Percentiles rank a stretch among this genome's conserved stretches.
These are phyloP conservation scores for Doris montereyensis DNA, from an alignment of 2,888 invertebrate genomes.

Conservation along the genomic window DNA sequence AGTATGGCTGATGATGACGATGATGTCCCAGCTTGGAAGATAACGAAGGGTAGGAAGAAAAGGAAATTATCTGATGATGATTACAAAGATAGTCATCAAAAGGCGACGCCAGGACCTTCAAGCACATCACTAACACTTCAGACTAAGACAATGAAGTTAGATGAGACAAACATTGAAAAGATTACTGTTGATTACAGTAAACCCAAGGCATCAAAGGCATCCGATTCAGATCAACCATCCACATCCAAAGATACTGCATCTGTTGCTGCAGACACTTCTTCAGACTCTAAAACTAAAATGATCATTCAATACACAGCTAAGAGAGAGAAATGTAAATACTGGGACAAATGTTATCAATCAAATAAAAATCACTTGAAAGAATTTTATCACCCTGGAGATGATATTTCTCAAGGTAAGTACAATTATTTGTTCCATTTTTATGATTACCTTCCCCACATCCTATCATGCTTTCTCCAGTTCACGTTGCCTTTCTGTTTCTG, in stretches of 20 bases:
- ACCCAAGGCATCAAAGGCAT: conserved; percentile 29
- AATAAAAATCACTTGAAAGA: conserved; percentile 77
- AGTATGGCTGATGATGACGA: conserved; percentile 38
- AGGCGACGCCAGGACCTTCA: not conserved
- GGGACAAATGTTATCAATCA: conserved; percentile 78
- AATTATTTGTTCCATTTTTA: too few species aligned
- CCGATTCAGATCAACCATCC: too few species aligned
- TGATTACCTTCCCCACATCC: too few species aligned
- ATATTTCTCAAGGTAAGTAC: conserved; percentile 21
- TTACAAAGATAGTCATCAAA: not conserved
- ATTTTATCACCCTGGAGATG: conserved; percentile 78
- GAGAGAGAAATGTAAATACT: conserved; percentile 77
- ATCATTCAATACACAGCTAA: conserved; percentile 31
- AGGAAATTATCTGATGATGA: conserved; percentile 39
- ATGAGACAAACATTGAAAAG: conserved; percentile 23
- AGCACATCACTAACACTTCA: not conserved
- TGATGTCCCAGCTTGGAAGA: not conserved
- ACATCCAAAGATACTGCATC: too few species aligned
- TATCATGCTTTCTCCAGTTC: too few species aligned
- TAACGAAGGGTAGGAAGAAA: conserved; percentile 32
- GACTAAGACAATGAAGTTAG: conserved; percentile 11
- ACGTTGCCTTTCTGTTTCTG: too few species aligned
- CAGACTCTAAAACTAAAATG: not conserved
- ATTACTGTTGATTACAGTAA: conserved; percentile 35
- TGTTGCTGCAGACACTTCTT: conserved; percentile 5